Evolutionary conservation across 2,888 invertebrate genomes (phyloP).

Genomic region (Erebia epiphron): DNA sequence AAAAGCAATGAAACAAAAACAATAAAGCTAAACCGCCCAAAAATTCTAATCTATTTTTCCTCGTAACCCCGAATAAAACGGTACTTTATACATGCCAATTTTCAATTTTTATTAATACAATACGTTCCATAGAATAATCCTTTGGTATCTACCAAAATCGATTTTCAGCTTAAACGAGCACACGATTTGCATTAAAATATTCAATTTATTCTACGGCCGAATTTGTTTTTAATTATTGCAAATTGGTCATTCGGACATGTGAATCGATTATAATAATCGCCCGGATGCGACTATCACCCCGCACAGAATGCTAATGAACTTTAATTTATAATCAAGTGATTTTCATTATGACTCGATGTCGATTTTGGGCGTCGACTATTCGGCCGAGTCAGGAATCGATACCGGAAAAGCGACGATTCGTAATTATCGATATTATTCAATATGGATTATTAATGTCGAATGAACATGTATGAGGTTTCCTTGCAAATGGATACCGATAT

Average conservation of each 20-base stretch:
- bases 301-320: constrained; percentile 29
- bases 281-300: constrained; percentile 13
- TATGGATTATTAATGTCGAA: constrained; percentile 12
- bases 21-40: neutral
- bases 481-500: constrained; percentile 15
- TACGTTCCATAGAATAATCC: constrained; percentile 25
- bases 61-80: neutral
- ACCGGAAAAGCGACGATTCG: constrained; percentile 4
- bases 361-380: constrained; percentile 11
- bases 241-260: constrained; percentile 36
- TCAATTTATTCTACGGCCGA: constrained; percentile 44
- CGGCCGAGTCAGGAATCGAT: neutral
- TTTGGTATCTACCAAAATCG: constrained; percentile 29
- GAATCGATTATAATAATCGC: constrained; percentile 36
- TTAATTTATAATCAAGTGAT: constrained; percentile 31
- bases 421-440: constrained; percentile 9
- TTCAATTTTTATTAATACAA: constrained; percentile 19
- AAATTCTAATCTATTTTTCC: constrained; percentile 5
- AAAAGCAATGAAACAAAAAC: neutral
- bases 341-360: constrained; percentile 15
- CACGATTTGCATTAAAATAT: constrained; percentile 44
- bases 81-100: neutral
- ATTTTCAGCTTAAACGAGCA: constrained; percentile 39
- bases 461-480: constrained; percentile 9
- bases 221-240: constrained; percentile 45